Base-by-base conservation (phyloP, 2,888 invertebrate genomes). In the Oscheius sp. region DNA sequence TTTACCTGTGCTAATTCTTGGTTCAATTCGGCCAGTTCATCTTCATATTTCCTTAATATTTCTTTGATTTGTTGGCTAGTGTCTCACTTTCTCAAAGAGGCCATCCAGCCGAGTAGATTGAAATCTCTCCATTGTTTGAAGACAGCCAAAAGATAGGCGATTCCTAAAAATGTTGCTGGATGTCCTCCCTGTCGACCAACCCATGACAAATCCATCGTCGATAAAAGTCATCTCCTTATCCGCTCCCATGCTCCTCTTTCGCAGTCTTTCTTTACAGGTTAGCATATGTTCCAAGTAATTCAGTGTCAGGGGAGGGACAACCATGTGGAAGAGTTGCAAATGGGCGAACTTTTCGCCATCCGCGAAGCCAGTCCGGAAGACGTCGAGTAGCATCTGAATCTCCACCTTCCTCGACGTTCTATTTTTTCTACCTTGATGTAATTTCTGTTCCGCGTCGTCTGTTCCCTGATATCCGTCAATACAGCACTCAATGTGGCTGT, bases 161-260 rank as follows among this genome's bases (percentile, higher is more conserved):
- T 89, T 72, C 93, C 92, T 92, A 85, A 9, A 76, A 63, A 7
- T 12, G 35, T 35, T n/a, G n/a, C n/a, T n/a, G n/a, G n/a, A n/a
- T n/a, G n/a, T n/a, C n/a, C n/a, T n/a, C n/a, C n/a, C n/a, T n/a
- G n/a, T 27, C 12, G 13, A 29, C 35, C 12, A 2, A 88, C 97
- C 99, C 92, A 99, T 94, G 3, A 96, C 94, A 90, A 99, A 98
- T 16, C 99, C 99, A 90, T 99, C 99, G 89, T 99, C 98, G 13
- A 96, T 96, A 88, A 99, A 96, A 0, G 95, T 93, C 63, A 95
- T 94, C 16, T 94, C 94, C 16, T 91, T 91, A 90, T 73, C 78
- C 29, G 25, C 93, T 94, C 41, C 70, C 16, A 7, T 76, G 7
- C 88, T 94, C 88, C 95, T 95, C 89, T 96, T 96, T 76, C 93